Evolutionary conservation across 92 coral and sea anemone genomes (phyloP), one percentile per base, ranked within the genome.

Genomic region (Zoanthus gigantus): DNA sequence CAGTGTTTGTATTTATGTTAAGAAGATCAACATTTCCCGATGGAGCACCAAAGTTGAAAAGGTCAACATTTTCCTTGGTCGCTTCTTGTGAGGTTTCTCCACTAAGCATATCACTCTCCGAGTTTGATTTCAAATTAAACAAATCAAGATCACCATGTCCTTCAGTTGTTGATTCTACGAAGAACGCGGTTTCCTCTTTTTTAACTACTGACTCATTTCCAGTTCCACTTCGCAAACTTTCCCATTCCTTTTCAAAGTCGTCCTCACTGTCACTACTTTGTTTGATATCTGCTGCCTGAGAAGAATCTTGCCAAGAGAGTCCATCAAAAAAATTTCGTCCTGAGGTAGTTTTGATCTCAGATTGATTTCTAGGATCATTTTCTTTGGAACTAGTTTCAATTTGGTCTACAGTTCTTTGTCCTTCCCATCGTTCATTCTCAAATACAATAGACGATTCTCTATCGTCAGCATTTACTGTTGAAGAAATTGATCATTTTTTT

Each of bases 401-500:
- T 72, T 57, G 83, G 42, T 73, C 72, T 1, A 32, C 48, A 29
- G 13, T 84, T 52, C 52, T 48, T 66, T 57, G 76, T 18, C 85
- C 85, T 63, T 81, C 85, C 85, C 85, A 81, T 4, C 57, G 85
- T 17, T 81, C 85, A 67, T 66, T 81, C 14, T 93, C 89, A 78
- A 95, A 95, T 13, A 94, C 95, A 79, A 95, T 95, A 37, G 95
- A 89, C 12, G 98, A 95, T 65, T 95, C 98, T 11, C 98, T 85
- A 74, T 95, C 98, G 37, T 95, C 98, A 23, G 98, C 94, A 66
- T 95, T 93, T 46, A 95, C 98, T 95, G 83, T n/a, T 34, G 46
- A 46, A 18, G 6, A 23, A 44, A 71, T 4, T 6, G 0, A 58
- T 9, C 1, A 69, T 12, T 34, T 11, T 8, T 31, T 30, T 29